Base-by-base conservation (phyloP, 2,113 vertebrate genomes). In the Accipiter virgatus region DNA sequence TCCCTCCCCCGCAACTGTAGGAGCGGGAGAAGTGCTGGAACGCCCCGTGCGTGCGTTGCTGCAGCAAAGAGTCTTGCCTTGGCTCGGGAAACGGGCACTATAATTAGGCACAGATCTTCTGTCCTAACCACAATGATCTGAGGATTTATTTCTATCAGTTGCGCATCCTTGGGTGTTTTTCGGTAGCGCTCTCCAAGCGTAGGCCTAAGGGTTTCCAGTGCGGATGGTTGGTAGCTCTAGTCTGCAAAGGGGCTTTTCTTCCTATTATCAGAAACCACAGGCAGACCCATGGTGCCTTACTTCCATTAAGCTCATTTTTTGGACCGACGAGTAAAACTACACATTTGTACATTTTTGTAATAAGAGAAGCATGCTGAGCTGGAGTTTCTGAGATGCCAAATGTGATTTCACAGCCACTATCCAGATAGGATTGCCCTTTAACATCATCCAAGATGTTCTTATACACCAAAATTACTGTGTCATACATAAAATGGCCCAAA, bases 341-440 rank as follows among this genome's bases (percentile, higher is more conserved):
- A 47, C 59, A 71, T 70, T 86, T 78, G 42, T 66, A 71, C 61
- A 38, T 87, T 91, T 85, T 74, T 86, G 59, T 90, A 91, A 78
- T 79, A 58, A 74, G 88, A 74, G 38, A 14, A 78, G 42, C 63
- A 9, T 6, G 45, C 86, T 59, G 83, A 96, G 68, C 68, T 84
- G 81, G 45, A 93, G 88, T 71, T 81, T 23, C 80, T 74, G 47
- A 87, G 95, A 94, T 84, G 94, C 94, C 93, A 96, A 91, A 89
- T 96, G 83, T 91, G 95, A 95, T 94, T 97, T 96, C 89, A 96
- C 89, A 94, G 86, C 77, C 81, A 1, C 95, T 72, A 55, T 89
- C 84, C 78, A 59, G 81, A 95, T 42, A 96, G 72, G 56, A 84
- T 87, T 96, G 89, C 65, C 80, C 91, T 95, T 96, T 91, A 93